Evolutionary conservation across 2,113 vertebrate species (phyloP), one percentile per base, ranked within the genome.

Genomic region (Numida meleagris): DNA sequence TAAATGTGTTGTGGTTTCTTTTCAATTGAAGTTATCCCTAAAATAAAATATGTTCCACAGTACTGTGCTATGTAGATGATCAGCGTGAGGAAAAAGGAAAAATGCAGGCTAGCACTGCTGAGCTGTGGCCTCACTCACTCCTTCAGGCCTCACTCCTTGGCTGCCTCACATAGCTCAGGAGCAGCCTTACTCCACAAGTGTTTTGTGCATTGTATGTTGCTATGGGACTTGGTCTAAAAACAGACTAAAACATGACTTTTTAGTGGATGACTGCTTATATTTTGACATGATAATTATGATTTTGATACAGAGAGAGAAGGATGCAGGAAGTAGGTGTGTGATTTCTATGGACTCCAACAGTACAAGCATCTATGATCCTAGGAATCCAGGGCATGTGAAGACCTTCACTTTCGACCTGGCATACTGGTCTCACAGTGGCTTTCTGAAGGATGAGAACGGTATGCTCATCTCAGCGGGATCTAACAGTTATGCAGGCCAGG

Each of bases 381-480:
- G 96, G 61, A 97, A 98, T 51, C 88, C 89, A 70, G 97, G 97
- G 40, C 97, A 89, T 42, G 82, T 86, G 15, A 98, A 98, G 31
- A 97, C 86, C 0, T 99, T 99, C 68, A 98, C 95, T 67, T 99
- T 98, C 59, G 97, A 98, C 96, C 96, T 97, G 57, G 97, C 98
- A 6, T 98, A 96, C 83, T 98, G 98, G 98, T 98, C 98, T 81
- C 98, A 97, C 71, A 96, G 75, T n/a, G 96, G 98, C 77, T 98
- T 98, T 94, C 75, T 95, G 5, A 97, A 93, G 61, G 96, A 98
- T 74, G 79, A 94, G 80, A 95, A 96, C 1, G 97, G 98, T 55
- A 93, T 97, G 19, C 97, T 98, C 9, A 66, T 98, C 62, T 93
- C 98, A 9, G 96, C 98, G 88, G 98, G 98, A 58, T 92, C 94